Conservation (phyloP, 64 coral and sea anemone genomes). For the Porites australiensis region DNA sequence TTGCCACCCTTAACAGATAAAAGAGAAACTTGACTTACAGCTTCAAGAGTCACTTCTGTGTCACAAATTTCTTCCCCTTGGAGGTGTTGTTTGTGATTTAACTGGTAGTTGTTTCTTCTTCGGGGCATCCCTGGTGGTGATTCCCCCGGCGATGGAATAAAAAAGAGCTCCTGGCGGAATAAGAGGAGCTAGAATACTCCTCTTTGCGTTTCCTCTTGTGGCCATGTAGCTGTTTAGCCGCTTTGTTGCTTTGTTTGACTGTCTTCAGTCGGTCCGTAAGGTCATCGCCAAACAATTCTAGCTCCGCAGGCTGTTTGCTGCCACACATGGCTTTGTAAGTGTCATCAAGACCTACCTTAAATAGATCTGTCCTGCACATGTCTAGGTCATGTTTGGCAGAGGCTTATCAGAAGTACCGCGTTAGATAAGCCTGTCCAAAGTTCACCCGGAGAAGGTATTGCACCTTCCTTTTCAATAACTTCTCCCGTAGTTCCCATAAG, state of each 20-base stretch:
- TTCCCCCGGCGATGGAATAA: conserved; percentile 30
- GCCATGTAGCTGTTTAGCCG: conserved; percentile 8
- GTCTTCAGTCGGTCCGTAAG: conserved; percentile 42
- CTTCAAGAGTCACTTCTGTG: conserved; percentile 10
- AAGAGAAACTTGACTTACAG: conserved; percentile 16
- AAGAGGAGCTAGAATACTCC: background rate
- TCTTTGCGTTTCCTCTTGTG: conserved; percentile 7
- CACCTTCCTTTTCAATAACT: conserved; percentile 22
- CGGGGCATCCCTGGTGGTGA: conserved; percentile 8
- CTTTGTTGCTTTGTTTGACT: conserved; percentile 15
- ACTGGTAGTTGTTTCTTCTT: background rate
- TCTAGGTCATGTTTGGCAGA: conserved; percentile 61
- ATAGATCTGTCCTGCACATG: conserved; percentile 56
- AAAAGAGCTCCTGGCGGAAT: background rate
- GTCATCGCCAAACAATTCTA: conserved; percentile 54
- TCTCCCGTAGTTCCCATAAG: conserved; percentile 28
- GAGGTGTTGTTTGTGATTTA: background rate
- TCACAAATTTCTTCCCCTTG: conserved; percentile 37
- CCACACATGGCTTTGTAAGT: conserved; percentile 52
- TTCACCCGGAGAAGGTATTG: conserved; percentile 20
- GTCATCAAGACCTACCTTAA: conserved; percentile 56
- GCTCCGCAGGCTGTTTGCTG: conserved; percentile 34
- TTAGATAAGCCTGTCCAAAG: conserved; percentile 43
- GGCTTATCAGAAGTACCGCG: conserved; percentile 30
- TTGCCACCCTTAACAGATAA: background rate